Evolutionary conservation across 1,140 invertebrate genomes (phyloP).

Genomic region (Venustaconcha ellipsiformis): DNA sequence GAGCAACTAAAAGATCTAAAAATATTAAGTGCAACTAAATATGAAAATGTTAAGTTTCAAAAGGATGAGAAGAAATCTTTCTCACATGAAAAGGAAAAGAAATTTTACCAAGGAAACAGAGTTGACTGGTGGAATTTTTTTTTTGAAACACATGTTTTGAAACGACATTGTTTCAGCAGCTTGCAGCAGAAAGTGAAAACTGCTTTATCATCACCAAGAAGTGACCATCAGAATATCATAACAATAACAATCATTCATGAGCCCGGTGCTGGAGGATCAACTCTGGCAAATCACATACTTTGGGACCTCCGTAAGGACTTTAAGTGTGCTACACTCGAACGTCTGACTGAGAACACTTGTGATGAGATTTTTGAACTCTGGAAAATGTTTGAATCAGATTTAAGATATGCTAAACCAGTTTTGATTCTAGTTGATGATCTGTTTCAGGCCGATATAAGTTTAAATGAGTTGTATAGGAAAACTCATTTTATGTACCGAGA

Average conservation of each 20-base stretch:
- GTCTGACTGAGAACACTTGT: conserved; percentile 13
- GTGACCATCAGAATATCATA: neutral
- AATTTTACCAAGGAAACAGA: conserved; percentile 21
- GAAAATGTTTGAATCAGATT: conserved; percentile 8
- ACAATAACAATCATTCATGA: conserved; percentile 21
- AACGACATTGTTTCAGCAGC: conserved; percentile 11
- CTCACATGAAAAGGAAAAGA: conserved; percentile 5
- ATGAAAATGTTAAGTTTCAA: conserved; percentile 20
- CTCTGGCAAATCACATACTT: conserved; percentile 8
- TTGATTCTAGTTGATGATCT: conserved; percentile 25
- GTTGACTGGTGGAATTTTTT: conserved; percentile 29
- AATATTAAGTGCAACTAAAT: conserved; percentile 19
- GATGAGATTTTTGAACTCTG: conserved; percentile 4
- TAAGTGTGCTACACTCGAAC: conserved; percentile 16
- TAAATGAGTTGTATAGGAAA: conserved; percentile 2
- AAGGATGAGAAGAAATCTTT: conserved; percentile 4
- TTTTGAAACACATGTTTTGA: conserved; percentile 23
- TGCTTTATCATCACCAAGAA: too few species aligned
- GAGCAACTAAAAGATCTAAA: conserved; percentile 13
- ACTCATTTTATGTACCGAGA: conserved; percentile 16
- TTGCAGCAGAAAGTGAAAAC: neutral
- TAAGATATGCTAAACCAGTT: conserved; percentile 8
- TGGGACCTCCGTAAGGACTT: conserved; percentile 21
- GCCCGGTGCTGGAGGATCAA: conserved; percentile 28
- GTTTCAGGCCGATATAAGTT: conserved; percentile 1